These are phyloP conservation scores for Pogonus chalceus DNA, from an alignment of 1,140 invertebrate genomes.

Conservation along the genomic window DNA sequence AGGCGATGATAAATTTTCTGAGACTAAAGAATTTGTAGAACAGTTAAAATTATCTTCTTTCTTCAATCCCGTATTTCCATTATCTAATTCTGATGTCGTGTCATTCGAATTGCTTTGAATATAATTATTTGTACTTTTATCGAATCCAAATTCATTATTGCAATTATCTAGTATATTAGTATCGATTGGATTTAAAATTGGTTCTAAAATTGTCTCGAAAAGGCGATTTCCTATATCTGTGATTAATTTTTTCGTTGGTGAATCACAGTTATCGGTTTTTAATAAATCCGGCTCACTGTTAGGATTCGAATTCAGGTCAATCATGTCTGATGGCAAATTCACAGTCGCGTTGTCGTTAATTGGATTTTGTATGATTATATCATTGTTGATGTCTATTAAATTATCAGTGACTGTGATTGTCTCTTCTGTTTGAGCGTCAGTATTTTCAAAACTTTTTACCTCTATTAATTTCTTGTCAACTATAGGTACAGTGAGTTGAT, in stretches of 20 bases:
- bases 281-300: not conserved
- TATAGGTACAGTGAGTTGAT: not conserved
- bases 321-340: not conserved
- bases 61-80: constrained; percentile 28
- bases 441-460: no score
- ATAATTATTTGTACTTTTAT: not conserved
- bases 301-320: not conserved
- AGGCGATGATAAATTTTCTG: constrained; percentile 34
- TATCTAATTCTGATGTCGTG: constrained; percentile 16
- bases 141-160: not conserved
- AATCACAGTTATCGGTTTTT: not conserved
- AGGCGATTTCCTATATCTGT: not conserved
- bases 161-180: not conserved
- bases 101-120: no score
- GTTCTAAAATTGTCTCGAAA: constrained; percentile 2
- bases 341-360: not conserved
- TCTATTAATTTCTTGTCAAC: not conserved
- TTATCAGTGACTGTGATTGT: not conserved
- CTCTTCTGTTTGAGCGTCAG: not conserved
- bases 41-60: constrained; percentile 17
- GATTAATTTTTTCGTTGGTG: constrained; percentile 1
- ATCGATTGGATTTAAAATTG: not conserved
- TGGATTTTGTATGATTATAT: not conserved
- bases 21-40: constrained; percentile 33
- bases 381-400: constrained; percentile 1